phyloP scores from a whole-genome alignment of 2,797 vertebrate genomes.

The Clarias laeviceps region DNA sequence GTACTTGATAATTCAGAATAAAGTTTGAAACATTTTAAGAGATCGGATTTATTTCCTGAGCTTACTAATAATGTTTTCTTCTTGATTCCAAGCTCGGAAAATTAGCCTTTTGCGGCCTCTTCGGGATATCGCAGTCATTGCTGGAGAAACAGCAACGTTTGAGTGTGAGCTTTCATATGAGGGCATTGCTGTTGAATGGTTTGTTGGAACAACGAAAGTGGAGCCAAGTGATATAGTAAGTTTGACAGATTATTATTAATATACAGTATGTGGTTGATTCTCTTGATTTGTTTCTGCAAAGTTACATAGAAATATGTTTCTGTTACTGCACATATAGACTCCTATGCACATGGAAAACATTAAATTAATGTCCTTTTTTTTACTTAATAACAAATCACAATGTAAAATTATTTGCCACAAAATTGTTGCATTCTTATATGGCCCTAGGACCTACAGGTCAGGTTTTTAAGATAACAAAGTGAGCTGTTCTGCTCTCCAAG shows the following conservation, averaged over 20 bases:
- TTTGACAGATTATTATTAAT: constrained; percentile 8
- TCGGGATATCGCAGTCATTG: constrained; percentile 92
- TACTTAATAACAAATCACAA: too few relatives aligned
- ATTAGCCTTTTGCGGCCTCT: constrained; percentile 86
- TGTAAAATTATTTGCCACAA: neutral
- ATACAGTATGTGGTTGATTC: neutral
- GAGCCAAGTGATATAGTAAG: constrained; percentile 90
- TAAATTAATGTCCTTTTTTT: too few relatives aligned
- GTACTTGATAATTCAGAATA: constrained; percentile 60
- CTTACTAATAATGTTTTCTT: constrained; percentile 71
- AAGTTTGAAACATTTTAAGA: constrained; percentile 53
- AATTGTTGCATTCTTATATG: constrained; percentile 70
- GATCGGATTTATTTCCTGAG: constrained; percentile 56
- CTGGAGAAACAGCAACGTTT: constrained; percentile 93
- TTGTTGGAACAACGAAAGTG: constrained; percentile 85
- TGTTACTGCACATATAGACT: neutral
- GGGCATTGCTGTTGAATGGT: constrained; percentile 92
- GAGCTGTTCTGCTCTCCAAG: constrained; percentile 69
- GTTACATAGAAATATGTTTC: neutral
- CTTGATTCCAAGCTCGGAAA: constrained; percentile 83
- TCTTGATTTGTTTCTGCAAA: neutral
- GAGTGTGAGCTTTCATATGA: constrained; percentile 97
- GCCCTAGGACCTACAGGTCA: constrained; percentile 68
- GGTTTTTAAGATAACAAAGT: constrained; percentile 74
- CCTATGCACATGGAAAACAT: neutral